Percentiles rank a stretch among this genome's conserved stretches.
phyloP scores from a whole-genome alignment of 1,140 invertebrate species.

The Bombus impatiens region DNA sequence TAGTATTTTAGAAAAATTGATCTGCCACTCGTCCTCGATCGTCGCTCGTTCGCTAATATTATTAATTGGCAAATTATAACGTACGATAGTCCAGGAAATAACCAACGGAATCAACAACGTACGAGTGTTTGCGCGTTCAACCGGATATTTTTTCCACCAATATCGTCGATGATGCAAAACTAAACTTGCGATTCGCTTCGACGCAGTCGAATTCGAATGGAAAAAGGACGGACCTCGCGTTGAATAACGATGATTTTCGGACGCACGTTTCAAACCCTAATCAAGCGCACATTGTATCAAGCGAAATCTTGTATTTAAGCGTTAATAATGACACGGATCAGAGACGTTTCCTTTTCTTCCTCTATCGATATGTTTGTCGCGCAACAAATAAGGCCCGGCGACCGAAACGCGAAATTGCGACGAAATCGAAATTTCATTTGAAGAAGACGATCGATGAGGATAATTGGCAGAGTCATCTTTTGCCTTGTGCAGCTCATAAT shows the following conservation, averaged over 20 bases:
- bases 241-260: not conserved
- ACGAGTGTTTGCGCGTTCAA: not conserved
- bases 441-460: not conserved
- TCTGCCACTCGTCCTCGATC: too few species aligned
- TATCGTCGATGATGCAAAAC: not conserved
- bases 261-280: not conserved
- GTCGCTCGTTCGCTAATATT: not conserved
- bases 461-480: slow-evolving; percentile 37
- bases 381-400: too few species aligned
- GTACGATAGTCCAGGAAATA: not conserved
- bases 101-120: not conserved
- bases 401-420: not conserved
- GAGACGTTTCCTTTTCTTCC: not conserved
- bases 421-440: not conserved
- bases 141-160: not conserved
- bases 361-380: not conserved
- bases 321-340: not conserved
- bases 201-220: not conserved
- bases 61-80: not conserved
- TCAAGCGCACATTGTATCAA: too few species aligned
- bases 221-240: not conserved
- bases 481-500: slow-evolving; percentile 52
- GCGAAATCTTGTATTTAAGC: too few species aligned
- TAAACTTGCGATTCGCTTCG: not conserved
- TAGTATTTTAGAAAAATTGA: not conserved